Percentiles rank a stretch among this genome's conserved stretches.
phyloP scores from a whole-genome alignment of 2,888 invertebrate genomes.

The Lamellibrachia satsuma region DNA sequence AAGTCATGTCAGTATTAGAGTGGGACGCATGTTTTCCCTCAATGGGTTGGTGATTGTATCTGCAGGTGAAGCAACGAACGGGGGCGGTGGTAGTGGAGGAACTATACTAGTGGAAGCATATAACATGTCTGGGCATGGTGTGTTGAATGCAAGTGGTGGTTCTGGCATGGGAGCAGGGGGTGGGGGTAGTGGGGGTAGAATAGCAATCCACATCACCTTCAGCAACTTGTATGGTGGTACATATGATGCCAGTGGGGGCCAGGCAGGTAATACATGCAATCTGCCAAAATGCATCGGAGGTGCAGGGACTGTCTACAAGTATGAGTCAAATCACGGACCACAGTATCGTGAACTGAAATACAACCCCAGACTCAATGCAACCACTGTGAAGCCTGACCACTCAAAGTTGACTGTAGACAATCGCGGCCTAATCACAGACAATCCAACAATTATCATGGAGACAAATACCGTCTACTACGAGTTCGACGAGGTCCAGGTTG shows the following conservation, averaged over 20 bases:
- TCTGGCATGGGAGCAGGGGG: constrained; percentile 34
- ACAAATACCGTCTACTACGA: constrained; percentile 25
- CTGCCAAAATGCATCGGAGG: constrained; percentile 50
- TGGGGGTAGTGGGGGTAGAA: constrained; percentile 53
- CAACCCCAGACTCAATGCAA: constrained; percentile 48
- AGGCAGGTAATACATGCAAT: constrained; percentile 50
- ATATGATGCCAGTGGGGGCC: constrained; percentile 48
- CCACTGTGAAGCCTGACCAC: constrained; percentile 49
- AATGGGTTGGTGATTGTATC: constrained; percentile 47
- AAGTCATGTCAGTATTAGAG: constrained; percentile 19
- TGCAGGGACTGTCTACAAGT: constrained; percentile 54
- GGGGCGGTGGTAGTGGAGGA: constrained; percentile 54
- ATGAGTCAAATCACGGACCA: constrained; percentile 51
- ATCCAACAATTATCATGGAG: constrained; percentile 50
- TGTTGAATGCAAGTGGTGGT: constrained; percentile 49
- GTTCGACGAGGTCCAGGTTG: constrained; percentile 39
- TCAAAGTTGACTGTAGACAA: constrained; percentile 49
- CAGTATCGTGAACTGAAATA: constrained; percentile 54
- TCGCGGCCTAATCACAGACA: constrained; percentile 41
- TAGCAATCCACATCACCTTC: constrained; percentile 46
- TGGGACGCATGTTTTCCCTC: constrained; percentile 47
- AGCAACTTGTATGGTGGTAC: constrained; percentile 47
- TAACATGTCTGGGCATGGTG: constrained; percentile 52
- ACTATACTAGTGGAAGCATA: constrained; percentile 47
- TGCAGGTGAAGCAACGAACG: constrained; percentile 37